Percentiles rank a stretch among this genome's conserved stretches.
These are phyloP conservation scores for Epinotia demarniana DNA, from an alignment of 2,888 invertebrate genomes.

Conservation along the genomic window DNA sequence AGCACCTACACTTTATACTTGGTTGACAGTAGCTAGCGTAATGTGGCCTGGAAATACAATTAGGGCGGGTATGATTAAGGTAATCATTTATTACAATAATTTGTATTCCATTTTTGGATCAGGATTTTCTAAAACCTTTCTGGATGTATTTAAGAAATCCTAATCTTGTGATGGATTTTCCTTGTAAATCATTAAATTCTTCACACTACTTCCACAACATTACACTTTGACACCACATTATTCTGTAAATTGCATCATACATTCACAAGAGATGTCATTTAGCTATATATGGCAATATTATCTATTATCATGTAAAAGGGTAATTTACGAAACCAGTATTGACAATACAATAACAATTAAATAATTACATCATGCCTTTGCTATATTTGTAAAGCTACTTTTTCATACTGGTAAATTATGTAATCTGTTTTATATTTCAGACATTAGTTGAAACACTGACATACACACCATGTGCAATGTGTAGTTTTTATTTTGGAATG, in stretches of 20 bases:
- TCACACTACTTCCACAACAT: background rate
- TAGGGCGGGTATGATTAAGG: conserved; percentile 89
- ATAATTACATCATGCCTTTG: too few species aligned
- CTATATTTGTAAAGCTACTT: too few species aligned
- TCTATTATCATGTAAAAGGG: background rate
- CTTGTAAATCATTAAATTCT: background rate
- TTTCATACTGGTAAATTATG: background rate
- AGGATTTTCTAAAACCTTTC: too few species aligned
- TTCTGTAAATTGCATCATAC: conserved; percentile 9
- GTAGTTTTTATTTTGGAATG: conserved; percentile 91
- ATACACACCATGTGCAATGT: conserved; percentile 91
- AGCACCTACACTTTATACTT: conserved; percentile 91
- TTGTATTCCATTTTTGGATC: background rate
- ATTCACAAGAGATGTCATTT: background rate
- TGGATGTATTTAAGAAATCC: background rate
- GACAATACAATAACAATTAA: background rate
- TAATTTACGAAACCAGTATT: background rate
- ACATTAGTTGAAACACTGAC: conserved; percentile 90
- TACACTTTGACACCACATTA: background rate
- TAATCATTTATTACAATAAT: conserved; percentile 57
- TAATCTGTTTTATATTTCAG: conserved; percentile 68
- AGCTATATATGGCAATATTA: background rate
- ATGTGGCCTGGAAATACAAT: conserved; percentile 90
- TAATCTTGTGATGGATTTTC: background rate
- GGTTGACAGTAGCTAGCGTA: conserved; percentile 90